These are phyloP conservation scores for Phainopepla nitens DNA, from an alignment of 2,113 vertebrate genomes.

Conservation along the genomic window DNA sequence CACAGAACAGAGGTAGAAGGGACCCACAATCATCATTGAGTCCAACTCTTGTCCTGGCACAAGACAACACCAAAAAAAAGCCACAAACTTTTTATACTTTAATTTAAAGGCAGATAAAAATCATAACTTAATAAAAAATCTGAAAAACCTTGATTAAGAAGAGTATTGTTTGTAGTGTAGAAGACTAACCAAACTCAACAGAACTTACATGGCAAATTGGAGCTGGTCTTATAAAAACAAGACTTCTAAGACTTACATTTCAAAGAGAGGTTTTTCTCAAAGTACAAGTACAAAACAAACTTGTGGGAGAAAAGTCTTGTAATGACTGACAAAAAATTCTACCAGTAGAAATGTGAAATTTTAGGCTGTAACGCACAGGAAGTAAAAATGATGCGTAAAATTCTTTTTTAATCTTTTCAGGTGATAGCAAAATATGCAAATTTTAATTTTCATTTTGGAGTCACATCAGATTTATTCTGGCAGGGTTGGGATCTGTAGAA, in stretches of 20 bases:
- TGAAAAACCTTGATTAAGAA: not conserved
- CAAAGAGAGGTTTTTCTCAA: not conserved
- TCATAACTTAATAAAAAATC: not conserved
- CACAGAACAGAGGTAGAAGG: not conserved
- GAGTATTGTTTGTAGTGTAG: not conserved
- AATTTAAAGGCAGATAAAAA: not conserved
- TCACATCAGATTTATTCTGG: not conserved
- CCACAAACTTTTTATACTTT: accelerated
- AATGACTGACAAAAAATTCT: not conserved
- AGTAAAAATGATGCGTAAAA: not conserved
- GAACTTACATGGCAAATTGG: not conserved
- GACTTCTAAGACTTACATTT: not conserved
- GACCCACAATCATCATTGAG: not conserved
- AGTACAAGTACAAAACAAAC: not conserved
- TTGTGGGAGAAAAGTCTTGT: not conserved
- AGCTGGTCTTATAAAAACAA: not conserved
- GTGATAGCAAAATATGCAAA: not conserved
- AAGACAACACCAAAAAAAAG: not conserved
- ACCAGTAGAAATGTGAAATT: not conserved
- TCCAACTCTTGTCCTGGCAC: not conserved
- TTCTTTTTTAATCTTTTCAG: not conserved
- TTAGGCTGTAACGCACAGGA: not conserved
- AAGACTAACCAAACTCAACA: not conserved
- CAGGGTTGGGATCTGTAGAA: not conserved
- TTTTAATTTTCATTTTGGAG: not conserved